A percentile compares a stretch with the other conserved stretches of the same genome.
Conservation (phyloP, 2,113 vertebrate species). For the Phylloscopus trochiloides region DNA sequence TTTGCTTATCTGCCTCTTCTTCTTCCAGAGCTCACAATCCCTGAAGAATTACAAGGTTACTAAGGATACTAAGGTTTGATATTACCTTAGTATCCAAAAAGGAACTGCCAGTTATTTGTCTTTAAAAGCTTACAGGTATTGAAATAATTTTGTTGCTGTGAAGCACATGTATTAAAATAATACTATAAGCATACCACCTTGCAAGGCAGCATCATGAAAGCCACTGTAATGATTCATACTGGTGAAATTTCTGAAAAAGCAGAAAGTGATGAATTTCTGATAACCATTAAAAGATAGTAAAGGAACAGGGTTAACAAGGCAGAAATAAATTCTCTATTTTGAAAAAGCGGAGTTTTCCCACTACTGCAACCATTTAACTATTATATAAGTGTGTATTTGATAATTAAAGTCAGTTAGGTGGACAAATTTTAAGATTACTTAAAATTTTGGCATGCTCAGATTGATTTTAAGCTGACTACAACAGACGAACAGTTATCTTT, state of each 20-base stretch:
- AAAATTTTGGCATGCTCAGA: neutral
- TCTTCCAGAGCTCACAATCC: conserved; percentile 6
- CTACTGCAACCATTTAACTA: neutral
- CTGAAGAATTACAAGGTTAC: neutral
- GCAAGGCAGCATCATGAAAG: neutral
- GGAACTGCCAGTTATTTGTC: neutral
- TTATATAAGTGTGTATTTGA: neutral
- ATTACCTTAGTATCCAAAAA: neutral
- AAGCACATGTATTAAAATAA: neutral
- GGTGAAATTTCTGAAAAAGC: neutral
- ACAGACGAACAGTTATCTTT: neutral
- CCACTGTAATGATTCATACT: neutral
- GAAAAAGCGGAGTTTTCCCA: neutral
- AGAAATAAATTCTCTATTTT: neutral
- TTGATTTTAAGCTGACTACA: neutral
- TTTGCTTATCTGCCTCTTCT: neutral
- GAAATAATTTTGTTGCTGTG: neutral
- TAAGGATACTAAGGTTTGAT: neutral
- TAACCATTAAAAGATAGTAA: neutral
- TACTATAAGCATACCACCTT: neutral
- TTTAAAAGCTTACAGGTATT: neutral
- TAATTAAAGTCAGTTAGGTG: neutral
- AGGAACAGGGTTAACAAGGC: neutral
- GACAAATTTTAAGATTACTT: neutral
- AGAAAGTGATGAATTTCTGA: neutral